Percentiles rank a stretch among this genome's conserved stretches.
Conservation (phyloP, 2,113 vertebrate genomes). For the Pollimyrus isidori region DNA sequence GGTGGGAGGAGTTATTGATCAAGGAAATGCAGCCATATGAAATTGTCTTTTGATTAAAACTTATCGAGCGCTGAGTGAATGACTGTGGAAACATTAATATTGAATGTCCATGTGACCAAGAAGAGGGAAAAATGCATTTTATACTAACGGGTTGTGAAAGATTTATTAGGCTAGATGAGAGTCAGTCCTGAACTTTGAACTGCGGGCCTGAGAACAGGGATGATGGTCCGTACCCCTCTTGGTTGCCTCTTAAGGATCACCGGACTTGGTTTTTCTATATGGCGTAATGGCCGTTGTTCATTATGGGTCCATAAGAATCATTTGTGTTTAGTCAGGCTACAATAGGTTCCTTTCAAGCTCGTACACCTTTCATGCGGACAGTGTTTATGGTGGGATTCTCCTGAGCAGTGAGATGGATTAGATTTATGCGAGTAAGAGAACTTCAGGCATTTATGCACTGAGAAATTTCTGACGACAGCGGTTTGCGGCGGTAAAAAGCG, state of each 20-base stretch:
- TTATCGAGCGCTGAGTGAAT: conserved; percentile 23
- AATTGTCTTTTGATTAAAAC: conserved; percentile 31
- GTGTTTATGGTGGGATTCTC: not conserved
- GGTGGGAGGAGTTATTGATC: conserved; percentile 22
- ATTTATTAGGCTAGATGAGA: conserved; percentile 15
- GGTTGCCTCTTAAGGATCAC: not conserved
- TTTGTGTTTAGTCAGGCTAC: not conserved
- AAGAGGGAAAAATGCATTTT: conserved; percentile 14
- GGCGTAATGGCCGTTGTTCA: not conserved
- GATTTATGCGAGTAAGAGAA: not conserved
- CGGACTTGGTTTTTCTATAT: not conserved
- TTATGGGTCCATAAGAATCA: not conserved
- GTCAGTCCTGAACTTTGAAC: conserved; percentile 13
- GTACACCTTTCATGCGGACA: not conserved
- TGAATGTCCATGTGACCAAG: conserved; percentile 12
- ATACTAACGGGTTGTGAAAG: conserved; percentile 9
- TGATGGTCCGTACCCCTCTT: not conserved
- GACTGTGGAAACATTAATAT: conserved; percentile 25
- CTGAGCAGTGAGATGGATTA: not conserved
- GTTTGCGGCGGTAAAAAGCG: not conserved
- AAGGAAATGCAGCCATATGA: conserved; percentile 8
- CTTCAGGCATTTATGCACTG: not conserved
- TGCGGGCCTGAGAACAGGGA: not conserved
- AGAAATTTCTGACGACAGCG: not conserved
- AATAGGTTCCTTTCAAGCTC: not conserved